Base-by-base conservation (phyloP, 2,888 invertebrate species). In the Heliothis peltigera region DNA sequence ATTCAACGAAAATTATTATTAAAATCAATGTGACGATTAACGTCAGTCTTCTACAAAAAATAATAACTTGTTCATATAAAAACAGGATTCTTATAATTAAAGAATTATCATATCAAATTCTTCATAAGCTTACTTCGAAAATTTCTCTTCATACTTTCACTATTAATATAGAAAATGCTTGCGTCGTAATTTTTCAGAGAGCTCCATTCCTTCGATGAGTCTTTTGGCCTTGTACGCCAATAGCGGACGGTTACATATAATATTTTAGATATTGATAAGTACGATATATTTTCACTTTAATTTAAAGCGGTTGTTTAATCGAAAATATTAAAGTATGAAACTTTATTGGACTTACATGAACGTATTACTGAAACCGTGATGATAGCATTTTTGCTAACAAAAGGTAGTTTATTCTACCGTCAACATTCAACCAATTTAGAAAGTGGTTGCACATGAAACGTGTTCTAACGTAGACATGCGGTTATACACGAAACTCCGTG, bases 211-310 rank as follows among this genome's bases (percentile, higher is more conserved):
- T 63, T 63, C 60, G 51, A 51, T 47, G 49, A 48, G 47, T 63
- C 46, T 64, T 48, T 54, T 57, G 28, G 28, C 63, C 57, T 58
- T 60, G 51, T 49, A 19, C 47, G 62, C 62, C 43, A 56, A 32
- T 21, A 47, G 39, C 42, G 65, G 54, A 49, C 47, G 43, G 48
- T 46, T 71, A 59, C 49, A 56, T 22, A 59, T 64, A 64, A 71
- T 75, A 75, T 76, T 75, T 69, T 66, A 72, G 51, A 7, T 55
- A 42, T 65, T 52, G 54, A 64, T 51, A 52, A 53, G 32, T 52
- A 43, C 58, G 56, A 61, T 58, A 46, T 59, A 62, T 67, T 54
- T 44, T 18, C 62, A 32, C 58, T 61, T 58, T 55, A 63, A 58
- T 58, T 70, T 62, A 56, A 65, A 65, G n/a, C n/a, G 58, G 46